Percentiles rank a stretch among this genome's conserved stretches.
Conservation (phyloP, 2,888 invertebrate genomes). For the Phaedon cochleariae region DNA sequence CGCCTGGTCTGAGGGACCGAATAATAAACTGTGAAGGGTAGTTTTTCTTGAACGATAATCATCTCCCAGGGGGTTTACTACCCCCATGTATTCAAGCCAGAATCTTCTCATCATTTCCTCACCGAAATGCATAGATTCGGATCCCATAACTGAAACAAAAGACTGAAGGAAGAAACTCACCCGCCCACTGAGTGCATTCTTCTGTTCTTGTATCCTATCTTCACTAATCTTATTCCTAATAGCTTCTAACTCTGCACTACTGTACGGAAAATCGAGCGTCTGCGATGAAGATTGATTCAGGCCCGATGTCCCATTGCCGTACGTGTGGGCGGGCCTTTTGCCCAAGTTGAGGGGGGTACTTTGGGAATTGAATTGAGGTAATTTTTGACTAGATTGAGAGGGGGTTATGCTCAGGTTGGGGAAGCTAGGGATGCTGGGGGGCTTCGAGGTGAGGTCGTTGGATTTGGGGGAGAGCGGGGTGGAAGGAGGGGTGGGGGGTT, state of each 20-base stretch:
- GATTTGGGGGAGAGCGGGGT: slow-evolving; percentile 62
- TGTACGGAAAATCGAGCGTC: slow-evolving; percentile 41
- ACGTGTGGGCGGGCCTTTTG: slow-evolving; percentile 28
- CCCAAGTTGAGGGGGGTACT: slow-evolving; percentile 40
- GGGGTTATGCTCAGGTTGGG: slow-evolving; percentile 53
- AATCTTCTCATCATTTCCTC: too few relatives aligned
- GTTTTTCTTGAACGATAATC: too few relatives aligned
- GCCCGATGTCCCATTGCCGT: slow-evolving; percentile 32
- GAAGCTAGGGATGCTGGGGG: slow-evolving; percentile 45
- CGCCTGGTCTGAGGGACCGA: too few relatives aligned
- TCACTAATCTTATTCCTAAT: slow-evolving; percentile 42
- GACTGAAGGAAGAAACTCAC: too few relatives aligned
- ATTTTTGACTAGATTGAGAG: slow-evolving; percentile 55
- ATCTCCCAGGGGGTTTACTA: too few relatives aligned
- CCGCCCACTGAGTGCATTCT: slow-evolving; percentile 40
- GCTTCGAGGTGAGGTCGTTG: slow-evolving; percentile 38
- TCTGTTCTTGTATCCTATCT: slow-evolving; percentile 40
- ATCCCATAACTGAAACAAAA: too few relatives aligned
- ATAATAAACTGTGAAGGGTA: too few relatives aligned
- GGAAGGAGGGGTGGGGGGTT: slow-evolving; percentile 65
- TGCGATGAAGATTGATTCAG: slow-evolving; percentile 29
- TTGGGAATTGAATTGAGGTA: slow-evolving; percentile 52
- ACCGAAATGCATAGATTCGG: too few relatives aligned
- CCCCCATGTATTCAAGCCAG: too few relatives aligned
- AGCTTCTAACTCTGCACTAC: slow-evolving; percentile 41